These are phyloP conservation scores for Peribatodes rhomboidaria DNA, from an alignment of 2,888 invertebrate genomes.

Conservation along the genomic window DNA sequence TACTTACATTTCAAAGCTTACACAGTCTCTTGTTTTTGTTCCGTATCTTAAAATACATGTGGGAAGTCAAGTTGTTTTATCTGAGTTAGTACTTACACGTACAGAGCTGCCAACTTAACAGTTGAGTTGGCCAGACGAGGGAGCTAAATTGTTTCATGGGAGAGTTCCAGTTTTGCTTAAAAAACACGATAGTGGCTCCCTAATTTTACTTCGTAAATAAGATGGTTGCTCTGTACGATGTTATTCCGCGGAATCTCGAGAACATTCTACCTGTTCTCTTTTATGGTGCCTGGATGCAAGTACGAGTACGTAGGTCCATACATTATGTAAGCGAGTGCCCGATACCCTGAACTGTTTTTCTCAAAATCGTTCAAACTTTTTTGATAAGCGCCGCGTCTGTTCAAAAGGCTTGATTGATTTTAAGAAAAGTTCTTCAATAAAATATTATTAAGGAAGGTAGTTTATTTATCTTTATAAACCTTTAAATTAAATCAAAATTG, in stretches of 20 bases:
- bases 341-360: no score
- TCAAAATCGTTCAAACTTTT: no score
- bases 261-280: slow-evolving; percentile 72
- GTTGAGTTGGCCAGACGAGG: not conserved
- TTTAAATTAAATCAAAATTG: no score
- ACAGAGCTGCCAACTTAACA: slow-evolving; percentile 5
- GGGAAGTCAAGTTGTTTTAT: slow-evolving; percentile 47
- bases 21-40: slow-evolving; percentile 43
- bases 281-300: slow-evolving; percentile 61
- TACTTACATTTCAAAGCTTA: slow-evolving; percentile 37
- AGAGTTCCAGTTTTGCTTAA: not conserved
- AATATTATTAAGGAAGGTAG: not conserved
- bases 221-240: slow-evolving; percentile 16
- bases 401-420: slow-evolving; percentile 20
- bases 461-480: no score
- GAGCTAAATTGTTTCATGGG: not conserved
- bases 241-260: slow-evolving; percentile 47
- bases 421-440: slow-evolving; percentile 6
- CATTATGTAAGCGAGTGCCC: slow-evolving; percentile 52
- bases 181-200: not conserved
- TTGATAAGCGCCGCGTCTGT: not conserved
- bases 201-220: not conserved
- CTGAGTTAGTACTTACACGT: slow-evolving; percentile 40
- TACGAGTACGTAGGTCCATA: slow-evolving; percentile 20
- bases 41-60: slow-evolving; percentile 44